These are phyloP conservation scores for Digitonthophagus gazella DNA, from an alignment of 2,888 invertebrate species.

Conservation along the genomic window DNA sequence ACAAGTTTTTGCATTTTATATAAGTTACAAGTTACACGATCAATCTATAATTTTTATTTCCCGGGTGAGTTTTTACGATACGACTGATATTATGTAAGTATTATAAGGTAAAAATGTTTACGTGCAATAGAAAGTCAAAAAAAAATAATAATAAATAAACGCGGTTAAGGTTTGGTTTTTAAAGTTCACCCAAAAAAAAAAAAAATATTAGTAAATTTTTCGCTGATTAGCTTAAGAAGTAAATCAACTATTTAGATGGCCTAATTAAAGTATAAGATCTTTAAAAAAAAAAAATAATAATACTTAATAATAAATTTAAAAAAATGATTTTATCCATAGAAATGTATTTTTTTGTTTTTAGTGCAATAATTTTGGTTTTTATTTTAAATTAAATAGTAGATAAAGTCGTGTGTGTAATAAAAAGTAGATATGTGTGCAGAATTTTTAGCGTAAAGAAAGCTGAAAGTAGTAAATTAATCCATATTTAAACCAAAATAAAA, in stretches of 20 bases:
- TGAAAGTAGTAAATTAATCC: background rate
- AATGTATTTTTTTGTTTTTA: background rate
- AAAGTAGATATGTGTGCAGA: too few species aligned
- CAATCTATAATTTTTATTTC: too few species aligned
- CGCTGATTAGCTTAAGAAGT: slow-evolving; percentile 26
- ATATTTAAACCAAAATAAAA: background rate
- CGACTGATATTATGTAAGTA: background rate
- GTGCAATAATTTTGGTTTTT: background rate
- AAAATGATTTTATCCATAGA: background rate
- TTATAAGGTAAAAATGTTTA: background rate
- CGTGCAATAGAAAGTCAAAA: background rate
- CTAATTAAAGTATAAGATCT: slow-evolving; percentile 48
- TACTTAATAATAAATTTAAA: background rate
- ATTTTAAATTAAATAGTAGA: too few species aligned
- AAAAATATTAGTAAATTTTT: background rate
- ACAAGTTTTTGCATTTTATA: too few species aligned
- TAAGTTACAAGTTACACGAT: too few species aligned
- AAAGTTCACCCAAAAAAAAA: background rate
- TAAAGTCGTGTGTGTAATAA: background rate
- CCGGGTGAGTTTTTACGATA: background rate
- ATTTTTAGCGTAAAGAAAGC: background rate
- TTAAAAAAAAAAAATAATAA: slow-evolving; percentile 4
- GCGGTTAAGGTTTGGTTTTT: too few species aligned
- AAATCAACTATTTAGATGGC: slow-evolving; percentile 48
- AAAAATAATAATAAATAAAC: background rate